phyloP scores from a whole-genome alignment of 1,140 invertebrate genomes.

The Liolophura sinensis region DNA sequence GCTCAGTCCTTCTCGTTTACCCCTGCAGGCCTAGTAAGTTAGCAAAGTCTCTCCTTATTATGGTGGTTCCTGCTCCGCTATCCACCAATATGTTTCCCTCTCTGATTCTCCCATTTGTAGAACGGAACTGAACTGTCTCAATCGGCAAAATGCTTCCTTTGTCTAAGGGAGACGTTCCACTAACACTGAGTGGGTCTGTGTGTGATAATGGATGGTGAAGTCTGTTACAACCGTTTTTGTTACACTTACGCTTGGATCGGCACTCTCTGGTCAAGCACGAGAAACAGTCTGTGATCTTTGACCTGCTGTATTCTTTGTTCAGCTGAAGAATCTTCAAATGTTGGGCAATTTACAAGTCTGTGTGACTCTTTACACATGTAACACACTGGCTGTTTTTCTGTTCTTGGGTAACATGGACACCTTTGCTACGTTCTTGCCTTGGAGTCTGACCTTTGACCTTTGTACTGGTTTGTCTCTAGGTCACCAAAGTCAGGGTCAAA shows the following conservation, averaged over 20 bases:
- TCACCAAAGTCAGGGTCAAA: slow-evolving; percentile 11
- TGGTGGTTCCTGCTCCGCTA: too few relatives aligned
- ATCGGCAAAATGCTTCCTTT: neutral
- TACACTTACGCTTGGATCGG: too few relatives aligned
- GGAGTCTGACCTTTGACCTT: too few relatives aligned
- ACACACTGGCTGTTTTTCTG: too few relatives aligned
- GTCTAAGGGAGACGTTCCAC: too few relatives aligned
- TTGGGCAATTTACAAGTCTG: neutral
- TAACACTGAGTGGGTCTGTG: slow-evolving; percentile 4
- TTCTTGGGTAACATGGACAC: neutral
- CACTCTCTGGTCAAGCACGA: neutral
- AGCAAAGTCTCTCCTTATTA: slow-evolving; percentile 1
- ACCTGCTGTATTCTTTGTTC: neutral
- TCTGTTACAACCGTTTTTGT: neutral
- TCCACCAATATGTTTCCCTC: slow-evolving; percentile 3
- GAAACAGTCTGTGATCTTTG: neutral
- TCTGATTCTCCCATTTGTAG: neutral
- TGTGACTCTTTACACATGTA: neutral
- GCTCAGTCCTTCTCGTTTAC: neutral
- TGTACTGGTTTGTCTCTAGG: neutral
- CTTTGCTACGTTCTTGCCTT: too few relatives aligned
- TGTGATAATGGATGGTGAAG: slow-evolving; percentile 2
- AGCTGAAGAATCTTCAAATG: neutral
- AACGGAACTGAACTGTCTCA: neutral
- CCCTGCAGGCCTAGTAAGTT: slow-evolving; percentile 3